Evolutionary conservation across 2,797 vertebrate genomes (phyloP), one percentile per base, ranked within the genome.

Genomic region (Galaxias olidus): DNA sequence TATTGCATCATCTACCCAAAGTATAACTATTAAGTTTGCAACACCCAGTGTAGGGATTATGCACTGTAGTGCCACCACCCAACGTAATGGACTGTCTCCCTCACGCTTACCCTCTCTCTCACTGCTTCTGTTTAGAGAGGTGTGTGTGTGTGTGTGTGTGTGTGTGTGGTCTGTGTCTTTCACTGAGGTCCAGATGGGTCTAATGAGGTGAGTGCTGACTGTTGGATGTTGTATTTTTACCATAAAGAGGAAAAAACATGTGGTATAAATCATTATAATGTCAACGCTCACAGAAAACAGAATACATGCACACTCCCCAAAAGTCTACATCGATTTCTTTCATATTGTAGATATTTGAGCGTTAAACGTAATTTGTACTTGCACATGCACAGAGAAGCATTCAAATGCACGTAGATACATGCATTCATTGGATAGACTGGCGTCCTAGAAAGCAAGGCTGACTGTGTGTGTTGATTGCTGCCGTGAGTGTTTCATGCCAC

Each of bases 151-250:
- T 11, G 55, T 42, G 55, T 42, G 55, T 54, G 59, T 15, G 19
- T 44, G 56, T 45, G 41, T n/a, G 13, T 44, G 64, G 30, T 55
- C 57, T 1, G 3, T 61, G 40, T 47, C 10, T 63, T 62, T 41
- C 63, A 61, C 56, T 47, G 58, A 69, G 69, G 74, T 74, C 74
- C 77, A 72, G 58, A 53, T 59, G 14, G 65, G 65, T 72, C 61
- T 72, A 69, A 72, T 59, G 64, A 76, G 76, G 58, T 48, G 58
- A 59, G 63, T 44, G 70, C 77, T 78, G 80, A 80, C 63, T 54
- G 77, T 73, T 57, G 58, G 64, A 69, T 55, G 63, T 48, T 62
- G 46, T 54, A 13, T 71, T 78, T 77, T 71, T 50, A 47, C 54
- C 59, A 41, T 20, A 41, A 72, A 61, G 68, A 72, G 61, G 68